Conservation (phyloP, 2,888 invertebrate species). For the Chrysopilus asiliformis region DNA sequence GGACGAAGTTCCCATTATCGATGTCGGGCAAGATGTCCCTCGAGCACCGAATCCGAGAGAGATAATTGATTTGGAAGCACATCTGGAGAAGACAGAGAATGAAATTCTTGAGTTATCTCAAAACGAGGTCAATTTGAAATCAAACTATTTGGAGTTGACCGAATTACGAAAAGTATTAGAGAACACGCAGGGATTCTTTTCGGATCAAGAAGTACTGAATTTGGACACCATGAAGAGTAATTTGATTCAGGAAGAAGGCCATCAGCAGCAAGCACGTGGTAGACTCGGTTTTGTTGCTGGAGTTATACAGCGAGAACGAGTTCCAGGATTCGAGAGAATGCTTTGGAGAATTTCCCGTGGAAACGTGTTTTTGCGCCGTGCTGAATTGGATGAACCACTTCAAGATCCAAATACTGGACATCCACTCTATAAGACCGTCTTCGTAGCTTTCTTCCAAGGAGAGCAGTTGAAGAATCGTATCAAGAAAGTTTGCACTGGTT, state of each 20-base stretch:
- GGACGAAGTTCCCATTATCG: slow-evolving; percentile 55
- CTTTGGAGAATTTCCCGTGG: slow-evolving; percentile 80
- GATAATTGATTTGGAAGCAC: slow-evolving; percentile 66
- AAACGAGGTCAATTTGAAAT: slow-evolving; percentile 83
- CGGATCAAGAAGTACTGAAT: slow-evolving; percentile 27
- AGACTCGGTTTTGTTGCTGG: slow-evolving; percentile 64
- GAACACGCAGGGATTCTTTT: slow-evolving; percentile 57
- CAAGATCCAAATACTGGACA: slow-evolving; percentile 59
- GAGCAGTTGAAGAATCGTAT: slow-evolving; percentile 72
- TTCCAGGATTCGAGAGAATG: slow-evolving; percentile 75
- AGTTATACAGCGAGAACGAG: slow-evolving; percentile 66
- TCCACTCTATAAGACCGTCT: slow-evolving; percentile 65
- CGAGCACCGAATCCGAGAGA: slow-evolving; percentile 62
- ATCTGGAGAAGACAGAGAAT: slow-evolving; percentile 89
- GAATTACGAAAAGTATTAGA: slow-evolving; percentile 84
- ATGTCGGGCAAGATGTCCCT: slow-evolving; percentile 46
- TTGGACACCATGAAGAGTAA: slow-evolving; percentile 44
- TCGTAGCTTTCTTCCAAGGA: slow-evolving; percentile 71
- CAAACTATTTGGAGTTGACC: slow-evolving; percentile 80
- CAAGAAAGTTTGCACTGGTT: slow-evolving; percentile 81
- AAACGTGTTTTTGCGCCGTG: slow-evolving; percentile 68
- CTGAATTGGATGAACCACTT: slow-evolving; percentile 58
- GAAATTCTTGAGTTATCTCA: slow-evolving; percentile 88
- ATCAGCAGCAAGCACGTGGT: slow-evolving; percentile 27
- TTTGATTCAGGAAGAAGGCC: slow-evolving; percentile 50